Percentiles rank a stretch among this genome's conserved stretches.
These are phyloP conservation scores for Plectropomus leopardus DNA, from an alignment of 2,113 vertebrate genomes.

Conservation along the genomic window DNA sequence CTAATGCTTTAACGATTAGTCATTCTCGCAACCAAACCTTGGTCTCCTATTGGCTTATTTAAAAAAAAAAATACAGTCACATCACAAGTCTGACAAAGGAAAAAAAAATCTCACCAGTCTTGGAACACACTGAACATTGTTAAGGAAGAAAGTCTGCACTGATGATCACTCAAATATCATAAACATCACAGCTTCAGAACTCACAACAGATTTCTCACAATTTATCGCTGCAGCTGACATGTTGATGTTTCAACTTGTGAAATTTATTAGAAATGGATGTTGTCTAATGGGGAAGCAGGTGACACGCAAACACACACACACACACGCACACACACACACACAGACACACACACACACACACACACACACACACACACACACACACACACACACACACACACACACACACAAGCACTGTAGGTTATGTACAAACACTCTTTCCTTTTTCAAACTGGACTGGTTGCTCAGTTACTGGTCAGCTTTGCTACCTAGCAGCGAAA, in stretches of 20 bases:
- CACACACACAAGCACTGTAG: background rate
- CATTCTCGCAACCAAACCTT: background rate
- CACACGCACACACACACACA: background rate
- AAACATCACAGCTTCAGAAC: background rate
- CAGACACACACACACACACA: no score
- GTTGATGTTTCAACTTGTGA: background rate
- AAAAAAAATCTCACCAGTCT: background rate
- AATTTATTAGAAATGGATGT: background rate
- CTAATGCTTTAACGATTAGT: conserved; percentile 10
- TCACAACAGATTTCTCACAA: background rate
- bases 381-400: background rate
- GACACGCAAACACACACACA: background rate
- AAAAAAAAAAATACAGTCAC: background rate
- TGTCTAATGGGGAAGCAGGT: background rate
- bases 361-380: background rate
- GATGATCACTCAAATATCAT: background rate
- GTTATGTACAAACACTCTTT: background rate
- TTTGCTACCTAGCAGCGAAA: conserved; percentile 10
- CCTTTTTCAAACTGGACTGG: conserved; percentile 2
- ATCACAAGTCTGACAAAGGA: background rate
- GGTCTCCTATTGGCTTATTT: background rate
- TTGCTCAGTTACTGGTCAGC: conserved; percentile 4
- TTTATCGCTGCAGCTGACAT: conserved; percentile 15
- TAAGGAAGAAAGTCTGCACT: background rate
- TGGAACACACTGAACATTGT: background rate